A percentile compares a stretch with the other conserved stretches of the same genome.
Evolutionary conservation across 2,113 vertebrate species (phyloP).

Genomic region (Nesogale talazaci): DNA sequence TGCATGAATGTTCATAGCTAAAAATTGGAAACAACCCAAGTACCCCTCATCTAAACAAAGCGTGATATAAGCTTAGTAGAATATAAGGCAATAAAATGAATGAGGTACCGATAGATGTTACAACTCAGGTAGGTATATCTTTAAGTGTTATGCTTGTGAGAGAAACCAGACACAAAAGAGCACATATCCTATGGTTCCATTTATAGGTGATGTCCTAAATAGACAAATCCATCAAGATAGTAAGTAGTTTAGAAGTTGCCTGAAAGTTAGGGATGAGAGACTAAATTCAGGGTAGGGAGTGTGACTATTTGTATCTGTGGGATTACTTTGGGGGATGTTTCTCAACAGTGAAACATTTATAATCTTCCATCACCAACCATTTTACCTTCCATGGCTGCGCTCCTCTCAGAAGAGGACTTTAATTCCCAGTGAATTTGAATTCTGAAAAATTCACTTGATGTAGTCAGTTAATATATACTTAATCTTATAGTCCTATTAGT

Average conservation of each 20-base stretch:
- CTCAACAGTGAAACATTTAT: background rate
- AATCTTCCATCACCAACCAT: too few species aligned
- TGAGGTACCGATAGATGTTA: background rate
- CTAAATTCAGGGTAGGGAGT: background rate
- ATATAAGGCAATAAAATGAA: background rate
- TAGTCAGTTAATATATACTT: background rate
- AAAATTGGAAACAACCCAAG: background rate
- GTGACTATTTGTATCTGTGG: background rate
- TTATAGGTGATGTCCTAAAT: background rate
- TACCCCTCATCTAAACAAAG: background rate
- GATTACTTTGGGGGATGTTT: background rate
- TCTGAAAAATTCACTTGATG: background rate
- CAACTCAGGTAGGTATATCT: background rate
- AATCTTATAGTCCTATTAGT: background rate
- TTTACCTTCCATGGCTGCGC: background rate
- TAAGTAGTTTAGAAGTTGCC: background rate
- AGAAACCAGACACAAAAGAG: background rate
- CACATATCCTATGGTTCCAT: background rate
- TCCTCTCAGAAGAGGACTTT: background rate
- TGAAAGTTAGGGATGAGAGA: background rate
- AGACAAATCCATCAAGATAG: background rate
- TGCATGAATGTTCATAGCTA: background rate
- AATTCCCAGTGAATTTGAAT: conserved; percentile 38
- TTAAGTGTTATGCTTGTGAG: background rate
- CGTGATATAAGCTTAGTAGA: background rate